Evolutionary conservation across 1,140 invertebrate genomes (phyloP).

Genomic region (Monochamus saltuarius): DNA sequence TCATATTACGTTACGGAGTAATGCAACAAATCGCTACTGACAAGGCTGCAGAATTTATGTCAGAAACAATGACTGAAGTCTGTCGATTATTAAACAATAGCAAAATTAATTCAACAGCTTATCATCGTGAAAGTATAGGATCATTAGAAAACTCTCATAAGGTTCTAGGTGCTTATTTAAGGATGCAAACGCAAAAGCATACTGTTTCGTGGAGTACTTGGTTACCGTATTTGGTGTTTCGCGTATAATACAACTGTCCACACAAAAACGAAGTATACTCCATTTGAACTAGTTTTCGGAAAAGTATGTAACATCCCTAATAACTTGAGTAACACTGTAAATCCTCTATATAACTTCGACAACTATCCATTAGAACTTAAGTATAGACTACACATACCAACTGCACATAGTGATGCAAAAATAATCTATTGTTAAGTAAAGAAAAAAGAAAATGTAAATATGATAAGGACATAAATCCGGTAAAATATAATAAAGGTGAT

Average conservation of each 20-base stretch:
- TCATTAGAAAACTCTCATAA: conserved; percentile 31
- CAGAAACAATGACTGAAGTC: no score
- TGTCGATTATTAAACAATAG: no score
- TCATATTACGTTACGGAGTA: conserved; percentile 33
- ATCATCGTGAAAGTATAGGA: conserved; percentile 30
- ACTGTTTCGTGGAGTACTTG: conserved; percentile 24
- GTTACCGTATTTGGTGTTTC: conserved; percentile 30
- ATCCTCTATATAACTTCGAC: conserved; percentile 25
- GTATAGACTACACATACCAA: conserved; percentile 24
- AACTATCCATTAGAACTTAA: conserved; percentile 25
- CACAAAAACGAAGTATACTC: no score
- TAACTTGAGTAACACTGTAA: conserved; percentile 7
- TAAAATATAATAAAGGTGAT: conserved; percentile 18
- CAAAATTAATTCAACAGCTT: no score
- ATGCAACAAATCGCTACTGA: no score
- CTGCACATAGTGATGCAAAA: conserved; percentile 19
- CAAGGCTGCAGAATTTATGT: no score
- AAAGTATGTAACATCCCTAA: conserved; percentile 17
- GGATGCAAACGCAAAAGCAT: conserved; percentile 24
- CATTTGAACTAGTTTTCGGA: conserved; percentile 36
- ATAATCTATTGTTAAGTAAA: conserved; percentile 20
- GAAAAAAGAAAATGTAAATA: conserved; percentile 11
- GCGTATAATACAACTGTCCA: conserved; percentile 23
- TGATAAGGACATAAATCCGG: conserved; percentile 4
- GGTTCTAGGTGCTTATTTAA: no score